Conservation (phyloP, 2,797 vertebrate genomes). For the Tolypeutes matacus region DNA sequence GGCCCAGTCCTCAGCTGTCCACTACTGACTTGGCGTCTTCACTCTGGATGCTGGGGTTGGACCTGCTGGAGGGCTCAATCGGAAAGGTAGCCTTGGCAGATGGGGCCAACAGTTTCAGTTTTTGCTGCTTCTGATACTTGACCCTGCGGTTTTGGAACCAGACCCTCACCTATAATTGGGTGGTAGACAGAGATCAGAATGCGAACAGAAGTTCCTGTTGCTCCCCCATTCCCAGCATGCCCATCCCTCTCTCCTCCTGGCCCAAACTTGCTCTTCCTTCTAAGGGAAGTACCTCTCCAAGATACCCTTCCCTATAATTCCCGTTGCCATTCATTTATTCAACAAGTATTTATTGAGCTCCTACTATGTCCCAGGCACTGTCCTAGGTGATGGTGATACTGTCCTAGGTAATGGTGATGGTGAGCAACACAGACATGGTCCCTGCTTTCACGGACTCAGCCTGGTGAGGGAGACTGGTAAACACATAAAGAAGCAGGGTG, state of each 20-base stretch:
- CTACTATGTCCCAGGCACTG: neutral
- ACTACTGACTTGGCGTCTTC: neutral
- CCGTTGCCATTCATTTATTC: neutral
- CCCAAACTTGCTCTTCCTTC: neutral
- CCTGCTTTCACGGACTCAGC: neutral
- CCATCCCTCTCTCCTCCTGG: neutral
- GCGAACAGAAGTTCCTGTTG: neutral
- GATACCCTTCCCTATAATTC: neutral
- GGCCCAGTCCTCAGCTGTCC: conserved; percentile 3
- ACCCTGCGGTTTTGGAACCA: conserved; percentile 92
- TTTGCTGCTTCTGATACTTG: conserved; percentile 91
- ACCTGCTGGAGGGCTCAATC: conserved; percentile 66
- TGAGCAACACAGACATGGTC: neutral
- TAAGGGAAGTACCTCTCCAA: conserved; percentile 15
- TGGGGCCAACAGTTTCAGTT: conserved; percentile 80
- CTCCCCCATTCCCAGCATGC: neutral
- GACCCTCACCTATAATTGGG: conserved; percentile 88
- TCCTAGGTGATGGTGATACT: neutral
- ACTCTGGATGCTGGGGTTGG: neutral
- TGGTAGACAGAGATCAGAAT: conserved; percentile 46
- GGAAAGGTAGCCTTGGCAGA: conserved; percentile 59
- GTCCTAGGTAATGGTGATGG: too few species aligned
- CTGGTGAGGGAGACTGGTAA: neutral
- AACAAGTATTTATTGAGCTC: neutral
- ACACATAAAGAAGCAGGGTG: neutral